Evolutionary conservation across 2,113 vertebrate species (phyloP), one percentile per base, ranked within the genome.

Genomic region (Perca flavescens): DNA sequence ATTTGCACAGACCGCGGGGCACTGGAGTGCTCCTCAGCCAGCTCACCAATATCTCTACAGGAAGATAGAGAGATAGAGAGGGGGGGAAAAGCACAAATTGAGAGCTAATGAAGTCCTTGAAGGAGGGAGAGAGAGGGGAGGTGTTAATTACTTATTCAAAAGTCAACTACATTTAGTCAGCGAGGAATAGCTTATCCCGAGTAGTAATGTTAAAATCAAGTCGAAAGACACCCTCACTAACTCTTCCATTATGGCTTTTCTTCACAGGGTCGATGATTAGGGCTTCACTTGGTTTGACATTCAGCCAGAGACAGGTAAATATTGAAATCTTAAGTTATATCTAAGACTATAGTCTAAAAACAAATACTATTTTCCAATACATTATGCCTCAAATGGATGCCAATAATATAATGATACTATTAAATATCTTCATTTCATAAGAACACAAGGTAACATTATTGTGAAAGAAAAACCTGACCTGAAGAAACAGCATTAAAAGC

Each of bases 261-360:
- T 84, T 75, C 13, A 7, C 83, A 96, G 94, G 90, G 86, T 84
- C 66, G 71, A 83, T 73, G 31, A 72, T 82, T 36, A 77, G 67
- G 78, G 73, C 74, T 88, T 89, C 89, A 76, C 68, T 87, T 82
- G 87, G 87, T 77, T 74, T 89, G 87, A 93, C 83, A 71, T 82
- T 89, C 87, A 92, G 80, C 87, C 80, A 80, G 78, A 3, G 25
- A 84, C 92, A 95, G 93, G 94, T 96, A 81, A 93, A 76, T 47
- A 15, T 66, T 52, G 1, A 74, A 50, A 10, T 34, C 19, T 31
- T 16, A 17, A 12, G n/a, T 56, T 16, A 8, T 69, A 1, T 25
- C 9, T 56, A 69, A 56, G 9, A 28, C 4, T 52, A 1, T 8
- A 9, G 34, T 22, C 15, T 28, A 11, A 40, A 36, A 47, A 47